phyloP scores from a whole-genome alignment of 2,797 vertebrate species.

The Phataginus tetradactyla region DNA sequence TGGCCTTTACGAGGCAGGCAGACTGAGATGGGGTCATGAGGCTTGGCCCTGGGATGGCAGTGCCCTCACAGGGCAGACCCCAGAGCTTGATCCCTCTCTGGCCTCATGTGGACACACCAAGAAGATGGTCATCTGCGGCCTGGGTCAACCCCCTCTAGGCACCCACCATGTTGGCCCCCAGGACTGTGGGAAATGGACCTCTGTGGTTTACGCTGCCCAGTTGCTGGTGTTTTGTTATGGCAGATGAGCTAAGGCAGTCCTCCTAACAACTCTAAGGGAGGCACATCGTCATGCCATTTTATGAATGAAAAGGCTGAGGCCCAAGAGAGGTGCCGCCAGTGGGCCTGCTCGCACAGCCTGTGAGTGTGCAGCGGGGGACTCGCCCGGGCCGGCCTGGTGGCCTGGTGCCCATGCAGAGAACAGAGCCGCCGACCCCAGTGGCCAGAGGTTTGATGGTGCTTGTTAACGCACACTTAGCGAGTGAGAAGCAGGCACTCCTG shows the following conservation, averaged over 20 bases:
- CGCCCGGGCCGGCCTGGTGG: background rate
- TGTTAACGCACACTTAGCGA: accelerated
- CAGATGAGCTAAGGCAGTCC: accelerated
- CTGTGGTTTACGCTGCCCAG: background rate
- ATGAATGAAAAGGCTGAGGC: background rate
- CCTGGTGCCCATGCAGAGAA: background rate
- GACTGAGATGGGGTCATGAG: background rate
- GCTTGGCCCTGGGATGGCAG: background rate
- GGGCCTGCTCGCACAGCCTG: background rate
- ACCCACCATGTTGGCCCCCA: background rate
- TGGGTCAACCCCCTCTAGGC: background rate
- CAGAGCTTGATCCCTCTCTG: background rate
- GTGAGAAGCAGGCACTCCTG: background rate
- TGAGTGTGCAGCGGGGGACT: background rate
- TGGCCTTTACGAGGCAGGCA: background rate
- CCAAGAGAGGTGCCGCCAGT: too few species aligned
- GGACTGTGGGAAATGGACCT: background rate
- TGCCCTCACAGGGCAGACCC: background rate
- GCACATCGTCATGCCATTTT: background rate
- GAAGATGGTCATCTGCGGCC: background rate
- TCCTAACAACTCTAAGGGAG: background rate
- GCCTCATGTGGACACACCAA: background rate
- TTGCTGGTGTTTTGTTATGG: too few species aligned
- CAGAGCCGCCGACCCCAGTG: background rate
- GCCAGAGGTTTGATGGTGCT: too few species aligned